Base-by-base conservation (phyloP, 2,113 vertebrate genomes). In the Oncorhynchus masou region DNA sequence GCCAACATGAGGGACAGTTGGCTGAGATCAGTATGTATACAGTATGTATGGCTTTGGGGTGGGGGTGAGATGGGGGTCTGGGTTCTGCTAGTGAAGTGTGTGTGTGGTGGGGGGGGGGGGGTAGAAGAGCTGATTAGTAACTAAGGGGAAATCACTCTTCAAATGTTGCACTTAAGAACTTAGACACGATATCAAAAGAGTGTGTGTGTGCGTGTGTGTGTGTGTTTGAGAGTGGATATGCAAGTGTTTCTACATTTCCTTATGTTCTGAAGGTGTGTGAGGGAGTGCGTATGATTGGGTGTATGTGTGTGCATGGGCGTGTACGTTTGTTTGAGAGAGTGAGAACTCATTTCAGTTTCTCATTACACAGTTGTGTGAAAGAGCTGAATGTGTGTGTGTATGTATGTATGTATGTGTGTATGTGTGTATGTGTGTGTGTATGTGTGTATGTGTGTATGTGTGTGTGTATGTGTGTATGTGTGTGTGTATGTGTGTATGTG, bases 121-220 rank as follows among this genome's bases (percentile, higher is more conserved):
- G 69, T 39, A 25, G 74, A 78, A 68, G 81, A 78, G 73, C n/a
- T 68, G 66, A 68, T 34, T 15, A 19, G 29, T 29, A 67, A 29
- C 65, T 6, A 73, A 64, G 75, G 75, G 77, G 73, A 66, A 74
- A 85, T 88, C 87, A 84, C 85, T 87, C 87, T 87, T 88, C 78
- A 84, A 85, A 85, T 83, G 80, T 88, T 91, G 90, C 91, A 91
- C 89, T 92, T 89, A 87, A 77, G 82, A 88, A 90, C 75, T 87
- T 83, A 86, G 82, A 91, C 89, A 88, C 76, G 60, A 77, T 74
- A 78, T 83, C 57, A 79, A 87, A 45, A 57, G 15, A 54, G 74
- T 66, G 71, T 77, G 83, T 70, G 75, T 74, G 71, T 72, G 39
- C 68, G 72, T 74, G 74, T 74, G 71, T 68, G 39, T 65, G 70